Conservation (phyloP, 2,888 invertebrate species). For the Apomyelois bistriatella region DNA sequence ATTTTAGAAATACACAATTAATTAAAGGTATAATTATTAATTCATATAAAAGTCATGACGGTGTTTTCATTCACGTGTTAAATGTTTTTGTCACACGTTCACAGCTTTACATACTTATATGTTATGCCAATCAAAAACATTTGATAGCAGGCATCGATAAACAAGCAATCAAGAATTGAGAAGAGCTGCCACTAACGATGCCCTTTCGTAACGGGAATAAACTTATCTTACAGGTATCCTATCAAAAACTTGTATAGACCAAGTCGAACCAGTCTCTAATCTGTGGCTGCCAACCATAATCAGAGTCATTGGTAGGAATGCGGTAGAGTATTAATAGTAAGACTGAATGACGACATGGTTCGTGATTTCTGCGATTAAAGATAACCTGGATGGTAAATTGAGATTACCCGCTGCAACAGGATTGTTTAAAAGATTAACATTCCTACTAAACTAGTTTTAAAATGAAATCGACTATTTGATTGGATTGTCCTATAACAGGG, state of each 20-base stretch:
- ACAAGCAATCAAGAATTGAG: too few relatives aligned
- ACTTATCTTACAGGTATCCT: slow-evolving; percentile 1
- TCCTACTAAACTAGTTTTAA: not conserved
- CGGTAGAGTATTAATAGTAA: slow-evolving; percentile 5
- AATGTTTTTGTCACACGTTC: too few relatives aligned
- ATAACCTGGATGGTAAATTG: not conserved
- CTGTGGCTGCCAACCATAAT: not conserved
- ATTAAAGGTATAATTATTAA: too few relatives aligned
- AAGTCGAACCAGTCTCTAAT: not conserved
- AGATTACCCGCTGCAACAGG: not conserved
- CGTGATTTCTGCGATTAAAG: slow-evolving; percentile 5
- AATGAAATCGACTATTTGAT: not conserved
- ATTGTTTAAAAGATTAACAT: not conserved
- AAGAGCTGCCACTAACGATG: not conserved
- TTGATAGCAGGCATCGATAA: too few relatives aligned
- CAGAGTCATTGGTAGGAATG: not conserved
- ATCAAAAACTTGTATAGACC: slow-evolving; percentile 4
- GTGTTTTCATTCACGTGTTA: too few relatives aligned
- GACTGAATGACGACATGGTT: slow-evolving; percentile 7
- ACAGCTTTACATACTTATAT: too few relatives aligned
- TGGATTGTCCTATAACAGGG: not conserved
- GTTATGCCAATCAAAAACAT: too few relatives aligned
- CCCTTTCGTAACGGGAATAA: slow-evolving; percentile 1
- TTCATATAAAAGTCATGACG: too few relatives aligned
- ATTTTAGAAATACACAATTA: too few relatives aligned